Conservation (phyloP, 2,113 vertebrate species). For the Laterallus jamaicensis region DNA sequence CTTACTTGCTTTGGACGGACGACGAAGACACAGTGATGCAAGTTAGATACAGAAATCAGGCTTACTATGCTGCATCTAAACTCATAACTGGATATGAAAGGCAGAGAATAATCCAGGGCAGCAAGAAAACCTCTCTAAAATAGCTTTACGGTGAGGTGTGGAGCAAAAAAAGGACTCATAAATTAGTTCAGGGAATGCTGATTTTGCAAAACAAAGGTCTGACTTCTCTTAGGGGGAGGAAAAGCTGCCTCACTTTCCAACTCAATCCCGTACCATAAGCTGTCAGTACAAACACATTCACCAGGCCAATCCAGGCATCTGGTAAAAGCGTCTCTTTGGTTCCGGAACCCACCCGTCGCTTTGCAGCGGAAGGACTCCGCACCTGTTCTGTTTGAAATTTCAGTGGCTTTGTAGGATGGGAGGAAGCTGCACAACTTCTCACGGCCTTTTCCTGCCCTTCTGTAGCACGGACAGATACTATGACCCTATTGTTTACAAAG, state of each 20-base stretch:
- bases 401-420: background rate
- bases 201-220: background rate
- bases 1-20: background rate
- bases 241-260: background rate
- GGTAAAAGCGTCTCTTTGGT: background rate
- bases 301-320: background rate
- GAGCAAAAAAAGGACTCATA: background rate
- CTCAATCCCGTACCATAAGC: background rate
- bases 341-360: background rate
- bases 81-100: background rate
- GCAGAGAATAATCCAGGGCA: background rate
- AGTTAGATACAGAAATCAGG: background rate
- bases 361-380: background rate
- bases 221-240: background rate
- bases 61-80: background rate
- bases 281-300: background rate
- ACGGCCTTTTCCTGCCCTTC: conserved; percentile 4
- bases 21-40: background rate
- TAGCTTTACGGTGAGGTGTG: background rate
- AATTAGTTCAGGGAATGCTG: background rate
- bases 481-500: conserved; percentile 14
- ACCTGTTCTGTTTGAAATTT: background rate
- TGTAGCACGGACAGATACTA: background rate
- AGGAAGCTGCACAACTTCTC: conserved; percentile 15
- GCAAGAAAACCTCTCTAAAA: background rate